Conservation (phyloP, 92 coral and sea anemone genomes). For the Muricea muricata region DNA sequence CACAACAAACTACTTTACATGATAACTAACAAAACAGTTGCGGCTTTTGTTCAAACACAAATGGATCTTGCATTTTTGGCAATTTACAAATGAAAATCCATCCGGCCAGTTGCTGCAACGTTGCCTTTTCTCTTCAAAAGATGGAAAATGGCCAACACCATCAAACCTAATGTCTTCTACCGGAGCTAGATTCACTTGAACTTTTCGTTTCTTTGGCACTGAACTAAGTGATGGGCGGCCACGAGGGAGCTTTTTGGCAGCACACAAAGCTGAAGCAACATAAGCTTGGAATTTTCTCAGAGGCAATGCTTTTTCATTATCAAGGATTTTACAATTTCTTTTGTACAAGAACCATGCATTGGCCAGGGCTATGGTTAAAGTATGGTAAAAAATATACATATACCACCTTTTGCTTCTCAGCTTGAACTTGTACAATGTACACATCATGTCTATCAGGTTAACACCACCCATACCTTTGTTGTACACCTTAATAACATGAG, state of each 20-base stretch:
- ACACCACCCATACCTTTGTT: constrained; percentile 15
- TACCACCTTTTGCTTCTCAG: constrained; percentile 29
- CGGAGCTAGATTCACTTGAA: background rate
- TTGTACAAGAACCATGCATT: constrained; percentile 19
- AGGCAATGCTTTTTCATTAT: background rate
- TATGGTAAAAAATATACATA: constrained; percentile 11
- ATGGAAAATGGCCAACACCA: background rate
- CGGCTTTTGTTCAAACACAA: constrained; percentile 3
- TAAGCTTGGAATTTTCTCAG: background rate
- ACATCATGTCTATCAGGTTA: constrained; percentile 7
- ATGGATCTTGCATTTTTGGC: constrained; percentile 8
- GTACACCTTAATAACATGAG: background rate
- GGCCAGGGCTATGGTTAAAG: background rate
- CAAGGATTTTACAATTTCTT: background rate
- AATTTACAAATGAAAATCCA: background rate
- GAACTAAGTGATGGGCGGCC: background rate
- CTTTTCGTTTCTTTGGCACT: background rate
- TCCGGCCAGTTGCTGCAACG: constrained; percentile 5
- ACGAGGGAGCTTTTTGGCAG: background rate
- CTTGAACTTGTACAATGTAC: background rate
- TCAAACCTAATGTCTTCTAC: background rate
- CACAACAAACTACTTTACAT: background rate
- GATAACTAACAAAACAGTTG: background rate
- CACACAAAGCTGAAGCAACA: background rate
- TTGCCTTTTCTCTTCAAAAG: background rate